Evolutionary conservation across 2,113 vertebrate species (phyloP).

Genomic region (Sula dactylatra): DNA sequence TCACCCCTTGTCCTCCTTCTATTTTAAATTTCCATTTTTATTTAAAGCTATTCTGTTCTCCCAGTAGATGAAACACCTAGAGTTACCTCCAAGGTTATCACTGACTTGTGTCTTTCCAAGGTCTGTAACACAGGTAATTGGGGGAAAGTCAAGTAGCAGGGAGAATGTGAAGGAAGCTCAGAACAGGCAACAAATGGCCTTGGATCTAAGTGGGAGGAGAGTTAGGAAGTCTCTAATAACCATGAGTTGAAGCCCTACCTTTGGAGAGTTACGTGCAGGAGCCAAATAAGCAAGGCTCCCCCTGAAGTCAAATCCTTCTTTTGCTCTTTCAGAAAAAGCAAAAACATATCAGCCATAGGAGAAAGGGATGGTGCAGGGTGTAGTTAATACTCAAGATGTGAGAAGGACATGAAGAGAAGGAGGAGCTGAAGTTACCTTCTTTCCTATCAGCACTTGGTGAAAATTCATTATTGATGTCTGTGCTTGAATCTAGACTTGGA

Average conservation of each 20-base stretch:
- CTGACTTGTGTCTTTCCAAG: background rate
- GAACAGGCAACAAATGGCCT: background rate
- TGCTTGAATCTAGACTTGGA: background rate
- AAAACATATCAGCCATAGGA: background rate
- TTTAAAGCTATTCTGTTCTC: constrained; percentile 27
- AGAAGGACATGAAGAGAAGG: background rate
- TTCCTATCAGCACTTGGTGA: background rate
- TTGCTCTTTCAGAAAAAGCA: background rate
- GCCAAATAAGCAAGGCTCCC: background rate
- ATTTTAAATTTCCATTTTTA: constrained; percentile 36
- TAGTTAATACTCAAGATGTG: background rate
- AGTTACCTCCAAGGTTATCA: constrained; percentile 18
- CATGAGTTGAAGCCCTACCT: background rate
- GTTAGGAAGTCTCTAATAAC: background rate
- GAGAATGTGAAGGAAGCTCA: background rate
- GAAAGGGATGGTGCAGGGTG: background rate
- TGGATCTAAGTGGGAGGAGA: background rate
- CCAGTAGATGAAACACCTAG: background rate
- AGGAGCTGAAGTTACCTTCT: background rate
- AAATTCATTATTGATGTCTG: background rate
- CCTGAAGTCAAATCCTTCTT: background rate
- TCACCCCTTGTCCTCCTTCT: background rate
- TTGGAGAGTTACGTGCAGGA: background rate
- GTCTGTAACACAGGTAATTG: background rate
- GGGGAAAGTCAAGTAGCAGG: background rate